Percentiles rank a stretch among this genome's conserved stretches.
Evolutionary conservation across 2,797 vertebrate genomes (phyloP).

Genomic region (Moxostoma hubbsi): DNA sequence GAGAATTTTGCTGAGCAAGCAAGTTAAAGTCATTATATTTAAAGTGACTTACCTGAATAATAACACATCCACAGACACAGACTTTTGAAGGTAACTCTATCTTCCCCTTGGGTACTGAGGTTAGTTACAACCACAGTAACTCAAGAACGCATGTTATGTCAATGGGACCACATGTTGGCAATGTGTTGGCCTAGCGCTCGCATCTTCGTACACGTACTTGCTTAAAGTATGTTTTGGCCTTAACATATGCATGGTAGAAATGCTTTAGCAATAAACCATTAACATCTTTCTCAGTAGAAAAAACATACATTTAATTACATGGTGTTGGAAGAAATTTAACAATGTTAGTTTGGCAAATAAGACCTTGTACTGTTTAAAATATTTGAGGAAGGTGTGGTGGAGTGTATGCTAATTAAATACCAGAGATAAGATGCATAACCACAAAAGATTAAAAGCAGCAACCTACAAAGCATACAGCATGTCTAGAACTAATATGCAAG

Average conservation of each 20-base stretch:
- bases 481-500: constrained; percentile 8
- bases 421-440: neutral
- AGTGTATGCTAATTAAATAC: neutral
- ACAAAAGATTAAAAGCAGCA: neutral
- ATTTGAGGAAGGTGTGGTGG: constrained; percentile 22
- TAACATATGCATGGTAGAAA: neutral
- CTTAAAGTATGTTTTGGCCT: too few species aligned
- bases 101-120: too few species aligned
- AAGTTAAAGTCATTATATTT: too few species aligned
- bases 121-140: neutral
- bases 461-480: constrained; percentile 9
- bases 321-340: constrained; percentile 17
- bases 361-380: constrained; percentile 1
- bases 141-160: too few species aligned
- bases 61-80: too few species aligned
- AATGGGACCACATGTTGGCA: too few species aligned
- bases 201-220: too few species aligned
- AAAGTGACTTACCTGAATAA: too few species aligned
- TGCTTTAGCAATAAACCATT: neutral
- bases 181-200: too few species aligned
- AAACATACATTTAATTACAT: constrained; percentile 20
- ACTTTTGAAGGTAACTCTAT: too few species aligned
- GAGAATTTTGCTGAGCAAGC: too few species aligned
- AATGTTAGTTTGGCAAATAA: constrained; percentile 8
- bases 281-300: constrained; percentile 19